Conservation (phyloP, 2,888 invertebrate genomes). For the Ypsolopha sequella region DNA sequence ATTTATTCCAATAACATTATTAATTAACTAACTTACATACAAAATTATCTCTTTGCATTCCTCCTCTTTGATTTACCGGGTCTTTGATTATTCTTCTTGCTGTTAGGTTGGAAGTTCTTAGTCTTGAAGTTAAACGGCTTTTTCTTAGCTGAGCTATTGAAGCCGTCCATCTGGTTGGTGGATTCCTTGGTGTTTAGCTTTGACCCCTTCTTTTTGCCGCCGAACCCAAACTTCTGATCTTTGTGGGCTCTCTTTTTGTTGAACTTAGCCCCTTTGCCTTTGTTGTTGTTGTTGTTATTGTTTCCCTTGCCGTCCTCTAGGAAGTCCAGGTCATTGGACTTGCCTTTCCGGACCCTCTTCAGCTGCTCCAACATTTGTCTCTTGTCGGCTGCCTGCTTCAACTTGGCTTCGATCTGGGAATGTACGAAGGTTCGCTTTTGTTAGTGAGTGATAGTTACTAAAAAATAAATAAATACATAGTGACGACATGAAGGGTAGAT, state of each 20-base stretch:
- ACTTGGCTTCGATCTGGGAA: conserved; percentile 80
- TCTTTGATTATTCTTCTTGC: conserved; percentile 55
- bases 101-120: conserved; percentile 47
- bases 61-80: conserved; percentile 69
- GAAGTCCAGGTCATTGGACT: conserved; percentile 83
- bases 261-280: conserved; percentile 34
- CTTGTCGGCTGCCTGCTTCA: conserved; percentile 91
- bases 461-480: too few relatives aligned
- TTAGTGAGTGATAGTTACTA: too few relatives aligned
- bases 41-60: conserved; percentile 38
- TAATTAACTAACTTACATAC: conserved; percentile 6
- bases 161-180: conserved; percentile 74
- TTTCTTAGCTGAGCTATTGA: conserved; percentile 51
- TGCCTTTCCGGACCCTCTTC: conserved; percentile 92
- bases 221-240: conserved; percentile 93
- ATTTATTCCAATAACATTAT: conserved; percentile 5
- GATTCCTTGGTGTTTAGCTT: conserved; percentile 91
- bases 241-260: conserved; percentile 73
- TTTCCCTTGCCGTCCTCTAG: conserved; percentile 74
- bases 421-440: background rate
- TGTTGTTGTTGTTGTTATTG: conserved; percentile 28
- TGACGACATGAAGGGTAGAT: too few relatives aligned
- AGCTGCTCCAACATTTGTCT: conserved; percentile 92
- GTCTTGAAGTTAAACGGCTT: conserved; percentile 48
- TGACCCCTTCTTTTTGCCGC: conserved; percentile 92